Evolutionary conservation across 2,113 vertebrate species (phyloP), one percentile per base, ranked within the genome.

Genomic region (Pleuronectes platessa): DNA sequence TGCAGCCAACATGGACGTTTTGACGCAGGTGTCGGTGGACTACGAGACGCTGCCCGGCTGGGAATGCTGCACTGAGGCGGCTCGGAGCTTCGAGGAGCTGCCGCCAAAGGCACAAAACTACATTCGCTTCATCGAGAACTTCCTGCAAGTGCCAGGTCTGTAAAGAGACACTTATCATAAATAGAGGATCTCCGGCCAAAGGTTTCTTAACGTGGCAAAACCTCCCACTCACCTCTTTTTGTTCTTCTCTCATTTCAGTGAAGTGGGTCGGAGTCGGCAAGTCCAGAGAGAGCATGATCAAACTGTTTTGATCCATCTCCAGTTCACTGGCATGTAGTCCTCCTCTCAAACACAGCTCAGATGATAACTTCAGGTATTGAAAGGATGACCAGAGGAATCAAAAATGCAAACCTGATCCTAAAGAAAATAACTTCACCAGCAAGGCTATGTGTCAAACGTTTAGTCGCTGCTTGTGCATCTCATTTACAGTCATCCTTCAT

Each of bases 241-340:
- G 10, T 61, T 23, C 5, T 23, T 23, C 45, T 85, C 35, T 79
- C 31, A 21, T 92, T 94, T 66, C 86, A 95, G 94, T 95, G 76
- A 95, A 95, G 87, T 95, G 94, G 94, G 93, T 95, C 2, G 94
- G 94, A 73, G 94, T 95, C 24, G 94, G 94, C 59, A 95, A 95
- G 86, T 94, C 93, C 79, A 89, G 94, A 37, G 94, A 95, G 86
- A 92, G 93, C 91, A 94, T 95, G 73, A 87, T 95, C 82, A 95
- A 94, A 83, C 91, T 94, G 74, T 93, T 91, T 35, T 95, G 89
- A 94, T 75, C 71, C 9, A 1, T 11, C 51, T 15, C 17, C 37
- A 0, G 23, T 24, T 59, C 40, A n/a, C 1, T 11, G 4, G 11
- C 63, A 18, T 18, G 55, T 20, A 18, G 51, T 59, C 31, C 31